Evolutionary conservation across 2,113 vertebrate species (phyloP), one percentile per base, ranked within the genome.

Genomic region (Ramphastos sulfuratus): DNA sequence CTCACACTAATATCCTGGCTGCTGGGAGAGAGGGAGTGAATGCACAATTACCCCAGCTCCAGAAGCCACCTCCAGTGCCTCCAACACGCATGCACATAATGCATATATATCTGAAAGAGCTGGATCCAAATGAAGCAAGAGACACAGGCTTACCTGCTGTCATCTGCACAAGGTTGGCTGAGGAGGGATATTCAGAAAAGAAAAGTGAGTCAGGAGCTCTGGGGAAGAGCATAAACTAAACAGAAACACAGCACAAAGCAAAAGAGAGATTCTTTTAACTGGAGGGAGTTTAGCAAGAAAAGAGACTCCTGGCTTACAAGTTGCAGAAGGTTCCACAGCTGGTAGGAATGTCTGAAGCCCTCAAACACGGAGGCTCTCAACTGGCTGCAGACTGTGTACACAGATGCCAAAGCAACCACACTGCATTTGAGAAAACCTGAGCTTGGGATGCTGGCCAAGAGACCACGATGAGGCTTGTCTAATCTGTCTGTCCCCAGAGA

Each of bases 31-130:
- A 74, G 9, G 23, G 55, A 77, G n/a, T 50, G 82, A 91, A 94
- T 74, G 60, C 10, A 2, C 79, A 54, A 87, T 56, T 74, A 80
- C 31, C 21, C 46, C 79, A 85, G 66, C 14, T 89, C n/a, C 75
- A 87, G 72, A 76, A 73, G 33, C 58, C 65, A 31, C 67, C 44
- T 65, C 48, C 44, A 71, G 71, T 37, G 30, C 52, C 21, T 55
- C 60, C 0, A 0, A 61, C 50, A 44, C 77, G 64, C 0, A 0
- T 44, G 30, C 39, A 65, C 20, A 52, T 2, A 0, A 0, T 44
- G 30, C 39, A 65, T 23, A 46, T 2, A 0, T 56, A 85, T 65
- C 61, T 74, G 58, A 91, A 79, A 55, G 25, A 9, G 14, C 12
- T 58, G 33, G 72, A 67, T 80, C 60, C 46, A 77, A 80, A 87